Evolutionary conservation across 2,888 invertebrate species (phyloP).

Genomic region (Baronia brevicornis): DNA sequence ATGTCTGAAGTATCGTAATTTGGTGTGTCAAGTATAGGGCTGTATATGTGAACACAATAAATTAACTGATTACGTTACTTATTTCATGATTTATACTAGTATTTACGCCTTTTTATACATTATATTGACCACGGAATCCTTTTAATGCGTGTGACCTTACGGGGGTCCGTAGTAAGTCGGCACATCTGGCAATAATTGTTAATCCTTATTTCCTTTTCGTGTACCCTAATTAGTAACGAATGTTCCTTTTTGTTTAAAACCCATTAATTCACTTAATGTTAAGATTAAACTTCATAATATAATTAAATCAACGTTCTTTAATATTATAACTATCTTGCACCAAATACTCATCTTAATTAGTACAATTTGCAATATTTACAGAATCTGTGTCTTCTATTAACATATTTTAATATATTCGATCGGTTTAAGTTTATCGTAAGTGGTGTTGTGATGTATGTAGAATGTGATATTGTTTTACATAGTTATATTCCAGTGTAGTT

Average conservation of each 20-base stretch:
- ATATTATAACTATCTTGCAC: no score
- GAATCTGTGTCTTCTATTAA: slow-evolving; percentile 21
- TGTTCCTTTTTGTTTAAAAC: slow-evolving; percentile 5
- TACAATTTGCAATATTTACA: slow-evolving; percentile 21
- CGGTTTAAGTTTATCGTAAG: slow-evolving; percentile 15
- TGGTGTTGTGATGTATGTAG: slow-evolving; percentile 57
- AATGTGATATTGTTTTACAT: slow-evolving; percentile 39
- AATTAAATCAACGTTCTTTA: no score
- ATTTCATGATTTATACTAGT: slow-evolving; percentile 31
- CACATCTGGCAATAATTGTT: slow-evolving; percentile 49
- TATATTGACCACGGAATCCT: slow-evolving; percentile 17
- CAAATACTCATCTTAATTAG: slow-evolving; percentile 1
- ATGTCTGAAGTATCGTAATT: slow-evolving; percentile 32
- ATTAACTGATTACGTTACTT: slow-evolving; percentile 41
- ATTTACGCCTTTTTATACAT: slow-evolving; percentile 25
- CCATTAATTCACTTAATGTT: background rate
- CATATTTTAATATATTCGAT: slow-evolving; percentile 24
- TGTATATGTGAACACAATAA: slow-evolving; percentile 46
- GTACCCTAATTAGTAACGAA: slow-evolving; percentile 34
- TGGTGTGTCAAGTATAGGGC: slow-evolving; percentile 59
- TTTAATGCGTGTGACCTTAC: slow-evolving; percentile 23
- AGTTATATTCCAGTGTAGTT: slow-evolving; percentile 40
- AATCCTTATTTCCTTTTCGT: slow-evolving; percentile 33
- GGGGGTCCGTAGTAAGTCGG: slow-evolving; percentile 36
- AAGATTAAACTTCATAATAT: background rate